Evolutionary conservation across 2,888 invertebrate genomes (phyloP), one percentile per base, ranked within the genome.

Genomic region (Chymomyza procnemis): DNA sequence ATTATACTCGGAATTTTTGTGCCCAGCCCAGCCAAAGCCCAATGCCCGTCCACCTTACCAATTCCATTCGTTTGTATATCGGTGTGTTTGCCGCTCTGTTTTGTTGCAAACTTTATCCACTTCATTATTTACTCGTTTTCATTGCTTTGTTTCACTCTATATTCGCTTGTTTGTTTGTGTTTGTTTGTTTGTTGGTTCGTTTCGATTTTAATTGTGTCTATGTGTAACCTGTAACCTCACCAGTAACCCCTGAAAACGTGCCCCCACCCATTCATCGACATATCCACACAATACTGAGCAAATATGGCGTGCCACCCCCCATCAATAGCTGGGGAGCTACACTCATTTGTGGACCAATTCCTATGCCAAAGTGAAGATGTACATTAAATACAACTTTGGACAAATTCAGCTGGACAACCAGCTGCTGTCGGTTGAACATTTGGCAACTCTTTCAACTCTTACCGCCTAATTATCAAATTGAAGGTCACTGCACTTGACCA

Each of bases 81-180:
- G 9, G 34, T 41, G 55, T 55, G 18, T 34, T 62, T 54, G 55
- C 9, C 30, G n/a, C 58, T 64, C 48, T 60, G 62, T 58, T 73
- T 72, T 71, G 71, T 70, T 52, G 72, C 73, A 75, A 83, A 83
- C 82, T 84, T 84, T 83, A 83, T 83, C 82, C 83, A 83, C 83
- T 83, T 83, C 84, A 83, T 83, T 83, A 83, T 83, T 83, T 83
- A 79, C 85, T 81, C 86, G 71, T 86, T 81, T 86, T 86, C 80
- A 83, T 80, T 85, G 80, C 72, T 80, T 76, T 78, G 84, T 76
- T 80, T 73, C 69, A 74, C 74, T 66, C 68, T 72, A 79, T 75
- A 67, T 68, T 67, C 77, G 74, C 66, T 64, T 71, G 80, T 71
- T 70, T 74, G 61, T 71, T 50, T 58, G 66, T 57, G 34, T 71